Conservation (phyloP, 2,797 vertebrate species). For the Pseudomugil tenellus region DNA sequence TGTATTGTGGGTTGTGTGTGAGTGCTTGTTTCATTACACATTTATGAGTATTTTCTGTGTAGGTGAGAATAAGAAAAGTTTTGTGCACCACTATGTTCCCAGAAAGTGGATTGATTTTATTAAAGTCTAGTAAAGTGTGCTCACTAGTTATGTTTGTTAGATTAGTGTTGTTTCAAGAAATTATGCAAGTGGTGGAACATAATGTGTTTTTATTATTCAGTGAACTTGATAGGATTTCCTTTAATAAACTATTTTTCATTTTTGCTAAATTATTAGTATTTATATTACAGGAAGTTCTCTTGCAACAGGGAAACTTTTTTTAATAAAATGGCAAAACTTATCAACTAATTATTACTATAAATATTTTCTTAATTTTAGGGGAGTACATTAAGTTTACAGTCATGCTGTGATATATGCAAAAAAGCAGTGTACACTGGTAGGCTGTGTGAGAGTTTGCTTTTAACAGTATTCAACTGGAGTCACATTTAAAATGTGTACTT, state of each 20-base stretch:
- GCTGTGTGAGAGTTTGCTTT: no score
- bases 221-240: not conserved
- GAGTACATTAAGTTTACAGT: not conserved
- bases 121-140: constrained; percentile 5
- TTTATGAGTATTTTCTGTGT: constrained; percentile 50
- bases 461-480: no score
- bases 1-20: constrained; percentile 36
- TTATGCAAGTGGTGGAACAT: not conserved
- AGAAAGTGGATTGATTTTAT: constrained; percentile 19
- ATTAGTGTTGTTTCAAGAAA: not conserved
- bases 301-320: not conserved
- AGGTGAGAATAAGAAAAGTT: constrained; percentile 41
- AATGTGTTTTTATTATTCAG: not conserved
- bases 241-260: not conserved
- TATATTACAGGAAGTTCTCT: not conserved
- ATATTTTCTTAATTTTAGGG: not conserved
- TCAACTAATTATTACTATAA: not conserved
- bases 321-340: not conserved
- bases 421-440: not conserved
- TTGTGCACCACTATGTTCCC: constrained; percentile 31
- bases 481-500: no score
- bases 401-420: not conserved
- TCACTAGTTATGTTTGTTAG: not conserved
- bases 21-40: constrained; percentile 38
- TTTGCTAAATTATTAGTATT: not conserved